Evolutionary conservation across 2,797 vertebrate genomes (phyloP), one percentile per base, ranked within the genome.

Genomic region (Lacerta agilis): DNA sequence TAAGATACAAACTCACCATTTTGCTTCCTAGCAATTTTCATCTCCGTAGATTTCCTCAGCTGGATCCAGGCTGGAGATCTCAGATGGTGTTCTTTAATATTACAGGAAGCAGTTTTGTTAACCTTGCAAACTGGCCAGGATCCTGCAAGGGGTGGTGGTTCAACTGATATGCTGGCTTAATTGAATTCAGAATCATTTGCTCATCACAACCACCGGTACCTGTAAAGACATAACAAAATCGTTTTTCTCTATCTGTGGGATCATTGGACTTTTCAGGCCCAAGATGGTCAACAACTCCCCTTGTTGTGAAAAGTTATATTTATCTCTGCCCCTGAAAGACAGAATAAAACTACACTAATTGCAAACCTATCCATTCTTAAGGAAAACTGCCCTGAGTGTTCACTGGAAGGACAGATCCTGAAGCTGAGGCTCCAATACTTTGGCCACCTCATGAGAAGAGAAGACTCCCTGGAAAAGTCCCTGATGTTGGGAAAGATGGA

Each of bases 1-100:
- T 15, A 43, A 89, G 92, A 85, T 79, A 88, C 45, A 73, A 93
- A 23, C 36, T 73, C 86, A 17, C 55, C 91, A 10, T 77, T 87
- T 36, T 27, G 20, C 41, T 1, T 90, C 82, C 81, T 91, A 89
- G 75, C 0, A 85, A 83, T 72, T 77, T 91, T 66, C 79, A 83
- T 49, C 81, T 61, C 90, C 83, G 89, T 90, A 93, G 81, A 85
- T 25, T 82, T n/a, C 64, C 0, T 3, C 33, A 8, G 83, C 9
- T 80, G 66, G 87, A 67, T 83, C 41, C 0, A 3, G 1, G 69
- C 55, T 85, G 20, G 36, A 66, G n/a, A 29, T 49, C 83, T 66
- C 49, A 29, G 41, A 75, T 66, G 55, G 23, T 49, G 36, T 82
- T 18, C 55, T 88, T 88, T 79, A 72, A 49, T 29, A 67, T 55